These are phyloP conservation scores for Austrolebias charrua DNA, from an alignment of 2,797 vertebrate species.

Conservation along the genomic window DNA sequence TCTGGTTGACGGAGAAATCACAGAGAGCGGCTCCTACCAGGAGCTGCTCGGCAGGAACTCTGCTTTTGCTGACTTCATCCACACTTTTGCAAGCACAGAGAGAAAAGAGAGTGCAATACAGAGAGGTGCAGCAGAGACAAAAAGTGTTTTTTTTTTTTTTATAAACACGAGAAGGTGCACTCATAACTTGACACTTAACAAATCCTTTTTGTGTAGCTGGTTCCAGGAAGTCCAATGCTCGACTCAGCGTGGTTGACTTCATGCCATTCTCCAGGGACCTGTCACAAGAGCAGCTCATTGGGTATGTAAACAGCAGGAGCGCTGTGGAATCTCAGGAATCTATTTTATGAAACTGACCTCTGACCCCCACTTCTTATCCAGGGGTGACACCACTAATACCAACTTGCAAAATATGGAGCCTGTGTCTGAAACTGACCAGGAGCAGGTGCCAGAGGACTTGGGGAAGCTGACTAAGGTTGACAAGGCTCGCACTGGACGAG, in stretches of 20 bases:
- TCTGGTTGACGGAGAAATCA: conserved; percentile 86
- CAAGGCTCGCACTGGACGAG: conserved; percentile 79
- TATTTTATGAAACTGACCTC: conserved; percentile 38
- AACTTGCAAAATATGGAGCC: conserved; percentile 83
- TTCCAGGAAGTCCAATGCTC: conserved; percentile 80
- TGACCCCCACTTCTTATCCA: conserved; percentile 39
- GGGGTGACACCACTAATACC: conserved; percentile 82
- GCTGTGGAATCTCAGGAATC: conserved; percentile 4
- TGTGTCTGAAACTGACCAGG: conserved; percentile 74
- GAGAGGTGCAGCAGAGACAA: conserved; percentile 76
- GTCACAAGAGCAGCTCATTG: conserved; percentile 84
- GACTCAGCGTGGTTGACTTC: conserved; percentile 82
- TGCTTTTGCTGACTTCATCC: conserved; percentile 88
- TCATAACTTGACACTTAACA: not conserved
- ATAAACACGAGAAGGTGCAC: too few relatives aligned
- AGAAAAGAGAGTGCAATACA: conserved; percentile 73
- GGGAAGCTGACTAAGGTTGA: conserved; percentile 81
- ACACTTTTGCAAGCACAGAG: conserved; percentile 76
- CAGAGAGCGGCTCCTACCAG: conserved; percentile 91
- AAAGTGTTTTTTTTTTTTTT: not conserved
- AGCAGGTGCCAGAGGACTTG: conserved; percentile 74
- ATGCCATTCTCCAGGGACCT: conserved; percentile 84
- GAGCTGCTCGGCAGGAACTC: conserved; percentile 88
- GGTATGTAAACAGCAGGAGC: conserved; percentile 59
- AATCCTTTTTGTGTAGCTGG: conserved; percentile 58